Conservation (phyloP, 2,888 invertebrate genomes). For the Ditylenchus weischeri region DNA sequence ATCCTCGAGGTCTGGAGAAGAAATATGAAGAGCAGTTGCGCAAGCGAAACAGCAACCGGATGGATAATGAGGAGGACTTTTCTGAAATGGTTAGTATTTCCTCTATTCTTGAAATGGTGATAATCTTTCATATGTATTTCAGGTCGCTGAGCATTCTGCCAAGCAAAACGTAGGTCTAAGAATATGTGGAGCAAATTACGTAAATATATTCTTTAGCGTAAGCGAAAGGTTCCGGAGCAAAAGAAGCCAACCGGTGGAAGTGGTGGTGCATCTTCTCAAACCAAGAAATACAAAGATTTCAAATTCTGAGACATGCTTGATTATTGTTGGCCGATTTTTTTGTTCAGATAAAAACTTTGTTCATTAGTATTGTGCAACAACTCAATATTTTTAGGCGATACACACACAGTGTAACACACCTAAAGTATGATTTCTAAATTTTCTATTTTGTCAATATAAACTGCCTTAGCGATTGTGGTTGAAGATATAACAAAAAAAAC, state of each 20-base stretch:
- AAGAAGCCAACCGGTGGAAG: conserved; percentile 44
- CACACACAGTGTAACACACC: too few species aligned
- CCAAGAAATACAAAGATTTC: conserved; percentile 58
- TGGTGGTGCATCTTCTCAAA: conserved; percentile 18
- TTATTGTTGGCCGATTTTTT: conserved; percentile 12
- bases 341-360: not conserved
- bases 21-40: conserved; percentile 92
- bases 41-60: conserved; percentile 70
- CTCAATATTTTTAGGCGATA: too few species aligned
- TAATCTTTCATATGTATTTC: not conserved
- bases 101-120: not conserved
- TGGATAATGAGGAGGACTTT: conserved; percentile 77
- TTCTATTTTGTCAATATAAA: too few species aligned
- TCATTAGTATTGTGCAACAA: not conserved
- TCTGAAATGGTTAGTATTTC: conserved; percentile 79
- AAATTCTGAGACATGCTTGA: conserved; percentile 46
- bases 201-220: conserved; percentile 47
- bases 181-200: too few species aligned
- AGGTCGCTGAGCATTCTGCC: conserved; percentile 84
- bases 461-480: too few species aligned
- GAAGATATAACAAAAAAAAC: too few species aligned
- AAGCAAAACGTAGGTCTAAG: conserved; percentile 75
- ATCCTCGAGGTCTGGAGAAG: conserved; percentile 81
- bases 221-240: conserved; percentile 55
- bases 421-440: too few species aligned